These are phyloP conservation scores for Oryctes rhinoceros DNA, from an alignment of 1,140 invertebrate species.

Conservation along the genomic window DNA sequence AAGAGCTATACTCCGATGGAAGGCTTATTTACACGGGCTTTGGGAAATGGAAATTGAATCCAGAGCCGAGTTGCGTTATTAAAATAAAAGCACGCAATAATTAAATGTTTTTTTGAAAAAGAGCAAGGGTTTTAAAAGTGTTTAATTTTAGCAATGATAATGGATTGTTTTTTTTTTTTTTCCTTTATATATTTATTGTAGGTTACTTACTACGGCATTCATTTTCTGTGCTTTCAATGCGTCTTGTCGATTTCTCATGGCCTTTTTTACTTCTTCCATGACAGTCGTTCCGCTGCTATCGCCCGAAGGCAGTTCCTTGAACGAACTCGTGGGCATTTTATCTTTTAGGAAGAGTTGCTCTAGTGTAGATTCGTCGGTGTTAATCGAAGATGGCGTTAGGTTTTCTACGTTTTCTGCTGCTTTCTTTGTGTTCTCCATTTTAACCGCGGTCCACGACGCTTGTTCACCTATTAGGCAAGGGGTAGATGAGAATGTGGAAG, in stretches of 20 bases:
- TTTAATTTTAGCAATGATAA: too few species aligned
- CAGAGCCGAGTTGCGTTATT: not conserved
- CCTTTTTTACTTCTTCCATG: slow-evolving; percentile 19
- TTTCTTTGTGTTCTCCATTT: slow-evolving; percentile 5
- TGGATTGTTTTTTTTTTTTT: too few species aligned
- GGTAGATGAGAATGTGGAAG: slow-evolving; percentile 21
- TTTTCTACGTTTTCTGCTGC: slow-evolving; percentile 11
- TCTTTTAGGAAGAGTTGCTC: slow-evolving; percentile 16
- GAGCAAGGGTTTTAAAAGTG: too few species aligned
- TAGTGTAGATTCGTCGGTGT: slow-evolving; percentile 31
- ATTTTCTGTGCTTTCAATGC: slow-evolving; percentile 8
- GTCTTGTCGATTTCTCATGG: slow-evolving; percentile 12
- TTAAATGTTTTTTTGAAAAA: too few species aligned
- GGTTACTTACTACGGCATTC: not conserved
- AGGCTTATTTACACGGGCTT: too few species aligned
- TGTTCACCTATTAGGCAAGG: slow-evolving; percentile 34
- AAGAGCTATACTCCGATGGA: not conserved
- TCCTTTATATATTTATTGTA: not conserved
- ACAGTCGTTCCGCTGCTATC: slow-evolving; percentile 38
- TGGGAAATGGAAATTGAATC: not conserved
- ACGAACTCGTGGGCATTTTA: not conserved
- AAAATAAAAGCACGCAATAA: too few species aligned
- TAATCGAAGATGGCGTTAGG: slow-evolving; percentile 14
- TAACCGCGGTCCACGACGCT: slow-evolving; percentile 12
- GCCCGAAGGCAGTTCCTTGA: slow-evolving; percentile 32